phyloP scores from a whole-genome alignment of 2,888 invertebrate genomes.

The Macrosiphum euphorbiae region DNA sequence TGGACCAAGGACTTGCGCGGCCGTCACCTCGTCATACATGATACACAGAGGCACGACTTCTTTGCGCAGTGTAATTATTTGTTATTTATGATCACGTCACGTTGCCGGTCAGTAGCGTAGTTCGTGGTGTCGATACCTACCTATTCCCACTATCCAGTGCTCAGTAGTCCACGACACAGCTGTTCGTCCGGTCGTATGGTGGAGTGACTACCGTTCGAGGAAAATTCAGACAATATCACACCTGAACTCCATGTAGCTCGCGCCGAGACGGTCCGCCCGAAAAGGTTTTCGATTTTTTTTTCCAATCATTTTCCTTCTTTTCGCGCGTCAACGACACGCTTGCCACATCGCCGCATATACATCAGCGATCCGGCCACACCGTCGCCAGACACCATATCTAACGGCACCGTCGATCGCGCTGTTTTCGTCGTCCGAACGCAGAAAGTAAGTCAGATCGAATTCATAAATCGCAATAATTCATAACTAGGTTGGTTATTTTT shows the following conservation, averaged over 20 bases:
- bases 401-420: neutral
- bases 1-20: neutral
- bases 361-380: neutral
- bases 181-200: neutral
- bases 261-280: neutral
- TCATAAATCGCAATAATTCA: neutral
- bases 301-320: neutral
- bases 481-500: neutral
- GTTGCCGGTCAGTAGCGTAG: neutral
- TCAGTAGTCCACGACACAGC: neutral
- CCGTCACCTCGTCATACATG: neutral
- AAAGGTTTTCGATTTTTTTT: neutral
- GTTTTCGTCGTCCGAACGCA: neutral
- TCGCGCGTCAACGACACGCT: conserved; percentile 6
- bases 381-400: neutral
- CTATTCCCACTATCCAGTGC: neutral
- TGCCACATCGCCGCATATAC: neutral
- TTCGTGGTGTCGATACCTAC: neutral
- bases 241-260: neutral
- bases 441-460: neutral
- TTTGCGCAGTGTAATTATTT: neutral
- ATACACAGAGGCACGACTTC: neutral
- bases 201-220: neutral
- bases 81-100: neutral
- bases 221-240: neutral